Conservation (phyloP, 2,113 vertebrate genomes). For the Rousettus leschenaultii region DNA sequence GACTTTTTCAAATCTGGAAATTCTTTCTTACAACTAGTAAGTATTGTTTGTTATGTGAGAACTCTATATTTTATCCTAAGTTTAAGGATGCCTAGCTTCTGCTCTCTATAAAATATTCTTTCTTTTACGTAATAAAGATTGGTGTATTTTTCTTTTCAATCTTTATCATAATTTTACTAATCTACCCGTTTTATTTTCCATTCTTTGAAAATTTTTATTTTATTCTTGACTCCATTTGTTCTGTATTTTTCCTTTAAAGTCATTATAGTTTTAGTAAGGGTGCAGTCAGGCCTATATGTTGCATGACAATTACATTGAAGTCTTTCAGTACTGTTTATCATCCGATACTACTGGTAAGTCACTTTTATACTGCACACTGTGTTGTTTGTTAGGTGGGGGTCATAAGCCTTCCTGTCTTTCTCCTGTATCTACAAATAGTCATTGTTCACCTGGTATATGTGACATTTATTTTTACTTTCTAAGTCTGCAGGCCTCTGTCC, state of each 20-base stretch:
- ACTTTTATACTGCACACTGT: constrained; percentile 12
- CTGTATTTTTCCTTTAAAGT: background rate
- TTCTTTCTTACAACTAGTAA: background rate
- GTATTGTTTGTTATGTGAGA: background rate
- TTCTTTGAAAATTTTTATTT: background rate
- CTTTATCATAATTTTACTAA: background rate
- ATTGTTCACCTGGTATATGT: constrained; percentile 17
- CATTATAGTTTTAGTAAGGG: background rate
- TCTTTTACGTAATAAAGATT: background rate
- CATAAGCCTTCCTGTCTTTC: constrained; percentile 17
- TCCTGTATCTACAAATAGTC: background rate
- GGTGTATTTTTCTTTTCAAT: background rate
- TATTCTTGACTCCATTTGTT: background rate
- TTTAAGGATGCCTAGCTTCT: constrained; percentile 16
- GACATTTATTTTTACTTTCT: constrained; percentile 43
- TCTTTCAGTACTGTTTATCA: background rate
- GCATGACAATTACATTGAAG: background rate
- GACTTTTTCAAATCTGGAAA: constrained; percentile 13
- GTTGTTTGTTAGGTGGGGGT: constrained; percentile 22
- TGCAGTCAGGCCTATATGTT: background rate
- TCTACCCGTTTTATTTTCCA: background rate
- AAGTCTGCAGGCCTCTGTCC: background rate
- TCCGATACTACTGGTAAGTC: constrained; percentile 29
- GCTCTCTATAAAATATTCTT: background rate
- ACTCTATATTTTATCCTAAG: background rate